Percentiles rank a stretch among this genome's conserved stretches.
Evolutionary conservation across 2,888 invertebrate species (phyloP).

Genomic region (Tipula unca): DNA sequence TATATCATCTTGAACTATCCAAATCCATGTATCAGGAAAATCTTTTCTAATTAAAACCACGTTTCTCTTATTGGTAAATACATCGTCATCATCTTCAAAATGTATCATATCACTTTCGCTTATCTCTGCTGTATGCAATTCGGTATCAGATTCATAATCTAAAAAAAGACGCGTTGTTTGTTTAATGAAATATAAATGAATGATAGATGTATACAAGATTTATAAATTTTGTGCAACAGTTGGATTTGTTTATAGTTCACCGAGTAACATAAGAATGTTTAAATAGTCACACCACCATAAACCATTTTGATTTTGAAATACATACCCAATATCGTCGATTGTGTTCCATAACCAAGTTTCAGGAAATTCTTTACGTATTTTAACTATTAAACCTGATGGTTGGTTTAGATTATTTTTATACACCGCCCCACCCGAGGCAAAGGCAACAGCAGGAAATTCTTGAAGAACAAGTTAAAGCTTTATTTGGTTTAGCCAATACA

Average conservation of each 20-base stretch:
- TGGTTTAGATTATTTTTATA: too few relatives aligned
- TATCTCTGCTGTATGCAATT: neutral
- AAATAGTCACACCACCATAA: neutral
- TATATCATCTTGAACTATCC: slow-evolving; percentile 20
- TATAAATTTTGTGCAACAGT: too few relatives aligned
- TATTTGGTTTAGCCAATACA: too few relatives aligned
- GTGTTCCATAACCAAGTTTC: slow-evolving; percentile 61
- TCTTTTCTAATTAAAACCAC: slow-evolving; percentile 22
- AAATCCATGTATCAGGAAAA: slow-evolving; percentile 26
- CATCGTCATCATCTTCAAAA: neutral
- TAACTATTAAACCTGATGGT: too few relatives aligned
- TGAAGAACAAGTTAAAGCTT: too few relatives aligned
- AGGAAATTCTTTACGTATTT: slow-evolving; percentile 49
- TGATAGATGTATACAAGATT: too few relatives aligned
- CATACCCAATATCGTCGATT: slow-evolving; percentile 34
- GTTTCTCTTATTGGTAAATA: neutral
- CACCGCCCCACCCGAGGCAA: too few relatives aligned
- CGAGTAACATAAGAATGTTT: too few relatives aligned
- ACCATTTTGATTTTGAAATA: neutral
- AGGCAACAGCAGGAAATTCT: too few relatives aligned
- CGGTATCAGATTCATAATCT: neutral
- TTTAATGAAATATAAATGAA: too few relatives aligned
- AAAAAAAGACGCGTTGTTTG: too few relatives aligned
- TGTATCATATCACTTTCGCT: neutral
- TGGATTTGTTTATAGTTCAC: too few relatives aligned